Evolutionary conservation across 2,888 invertebrate genomes (phyloP), one percentile per base, ranked within the genome.

Genomic region (Drosophila pseudotakahashii): DNA sequence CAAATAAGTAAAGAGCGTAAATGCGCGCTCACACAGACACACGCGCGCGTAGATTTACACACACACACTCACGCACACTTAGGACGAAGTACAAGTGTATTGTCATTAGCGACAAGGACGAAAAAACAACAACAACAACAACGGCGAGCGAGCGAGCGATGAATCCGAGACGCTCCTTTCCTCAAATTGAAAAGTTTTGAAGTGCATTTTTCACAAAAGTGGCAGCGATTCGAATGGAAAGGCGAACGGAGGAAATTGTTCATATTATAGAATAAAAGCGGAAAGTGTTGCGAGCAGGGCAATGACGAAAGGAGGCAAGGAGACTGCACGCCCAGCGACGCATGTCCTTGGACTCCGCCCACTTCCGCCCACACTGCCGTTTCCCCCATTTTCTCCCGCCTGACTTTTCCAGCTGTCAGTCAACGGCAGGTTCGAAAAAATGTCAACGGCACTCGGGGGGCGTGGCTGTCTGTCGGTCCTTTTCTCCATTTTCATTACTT

Each of bases 1-100:
- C 89, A 89, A 87, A 90, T 87, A 85, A 88, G 83, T 87, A 82
- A 83, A 80, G 75, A 89, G 86, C 85, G 80, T 57, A 85, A 88
- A 85, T 78, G 82, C 73, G 81, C 76, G 44, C 73, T 53, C 60
- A 39, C 75, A 57, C 71, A 69, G 58, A 69, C 48, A 44, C 63
- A 39, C n/a, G n/a, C n/a, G n/a, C n/a, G n/a, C n/a, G n/a, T n/a
- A n/a, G n/a, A n/a, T n/a, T n/a, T n/a, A n/a, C 48, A 53, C 75
- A 66, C 53, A 42, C 23, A 50, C 34, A 47, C 52, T 41, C 32
- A 53, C 37, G 52, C 50, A 50, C 53, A 23, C 55, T 37, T 51
- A 16, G 32, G 51, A 19, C 59, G 41, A 59, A 52, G 51, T 69
- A 62, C 57, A 61, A 69, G 74, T 74, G 75, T 73, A 74, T 85